phyloP scores from a whole-genome alignment of 2,888 invertebrate species.

The Rhagophthalmus giganteus region DNA sequence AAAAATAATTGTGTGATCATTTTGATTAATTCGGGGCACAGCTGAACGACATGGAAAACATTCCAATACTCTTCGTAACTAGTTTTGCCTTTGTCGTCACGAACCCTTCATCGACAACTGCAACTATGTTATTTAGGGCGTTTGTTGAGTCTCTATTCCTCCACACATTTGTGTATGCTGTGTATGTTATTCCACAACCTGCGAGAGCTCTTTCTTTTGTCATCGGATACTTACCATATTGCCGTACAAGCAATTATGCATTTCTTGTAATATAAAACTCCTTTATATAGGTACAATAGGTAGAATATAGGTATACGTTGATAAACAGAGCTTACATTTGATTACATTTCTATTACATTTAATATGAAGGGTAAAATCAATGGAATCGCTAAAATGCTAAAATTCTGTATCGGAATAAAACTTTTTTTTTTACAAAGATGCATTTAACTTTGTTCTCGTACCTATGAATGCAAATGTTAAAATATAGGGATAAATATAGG shows the following conservation, averaged over 20 bases:
- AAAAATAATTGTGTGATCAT: conserved; percentile 1
- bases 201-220: conserved; percentile 5
- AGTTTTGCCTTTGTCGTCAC: conserved; percentile 65
- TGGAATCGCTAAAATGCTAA: no score
- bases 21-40: conserved; percentile 60
- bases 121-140: conserved; percentile 2
- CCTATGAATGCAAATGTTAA: no score
- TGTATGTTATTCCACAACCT: conserved; percentile 15
- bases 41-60: conserved; percentile 73
- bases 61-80: conserved; percentile 65
- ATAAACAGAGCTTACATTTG: no score
- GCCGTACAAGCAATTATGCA: neutral
- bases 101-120: neutral
- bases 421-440: no score
- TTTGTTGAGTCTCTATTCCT: neutral
- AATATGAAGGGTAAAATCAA: no score
- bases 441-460: no score
- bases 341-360: no score
- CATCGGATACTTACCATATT: conserved; percentile 4
- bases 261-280: no score
- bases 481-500: no score
- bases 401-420: no score
- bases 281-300: no score
- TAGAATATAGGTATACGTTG: no score
- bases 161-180: conserved; percentile 13